phyloP scores from a whole-genome alignment of 2,113 vertebrate genomes.

The Oncorhynchus clarkii region DNA sequence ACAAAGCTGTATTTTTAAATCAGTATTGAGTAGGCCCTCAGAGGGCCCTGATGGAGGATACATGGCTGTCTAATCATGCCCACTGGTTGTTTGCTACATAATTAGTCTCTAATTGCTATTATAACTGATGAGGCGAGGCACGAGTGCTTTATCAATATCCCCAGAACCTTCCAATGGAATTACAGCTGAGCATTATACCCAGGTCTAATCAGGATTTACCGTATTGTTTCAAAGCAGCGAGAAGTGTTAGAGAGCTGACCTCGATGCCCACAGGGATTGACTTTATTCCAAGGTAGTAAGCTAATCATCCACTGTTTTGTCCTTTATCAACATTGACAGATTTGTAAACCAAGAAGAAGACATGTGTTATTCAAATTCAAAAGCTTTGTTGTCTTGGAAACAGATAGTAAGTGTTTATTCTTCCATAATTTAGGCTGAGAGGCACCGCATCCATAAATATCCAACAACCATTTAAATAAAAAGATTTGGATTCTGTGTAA shows the following conservation, averaged over 20 bases:
- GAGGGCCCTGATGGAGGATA: constrained; percentile 64
- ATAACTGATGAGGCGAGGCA: constrained; percentile 69
- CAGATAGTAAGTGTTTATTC: constrained; percentile 11
- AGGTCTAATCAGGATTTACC: constrained; percentile 68
- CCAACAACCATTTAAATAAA: not conserved
- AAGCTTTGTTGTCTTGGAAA: constrained; percentile 12
- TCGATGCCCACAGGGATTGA: constrained; percentile 54
- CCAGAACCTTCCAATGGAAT: constrained; percentile 70
- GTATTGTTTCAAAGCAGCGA: constrained; percentile 61
- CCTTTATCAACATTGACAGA: constrained; percentile 30
- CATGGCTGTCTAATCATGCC: constrained; percentile 58
- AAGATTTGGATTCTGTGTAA: not conserved
- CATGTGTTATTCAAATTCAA: constrained; percentile 13
- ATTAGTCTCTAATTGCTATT: constrained; percentile 76
- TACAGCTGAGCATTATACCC: constrained; percentile 61
- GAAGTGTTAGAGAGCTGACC: constrained; percentile 63
- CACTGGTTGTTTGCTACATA: constrained; percentile 65
- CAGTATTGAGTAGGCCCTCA: constrained; percentile 59
- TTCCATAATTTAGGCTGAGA: not conserved
- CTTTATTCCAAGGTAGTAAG: constrained; percentile 27
- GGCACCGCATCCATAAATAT: not conserved
- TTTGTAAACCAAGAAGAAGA: constrained; percentile 17
- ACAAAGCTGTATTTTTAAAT: constrained; percentile 55
- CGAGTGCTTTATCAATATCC: constrained; percentile 74
- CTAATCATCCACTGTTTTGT: constrained; percentile 33